Evolutionary conservation across 53 echinoderm and acorn worm species (phyloP), one percentile per base, ranked within the genome.

Genomic region (Actinopyga echinites): DNA sequence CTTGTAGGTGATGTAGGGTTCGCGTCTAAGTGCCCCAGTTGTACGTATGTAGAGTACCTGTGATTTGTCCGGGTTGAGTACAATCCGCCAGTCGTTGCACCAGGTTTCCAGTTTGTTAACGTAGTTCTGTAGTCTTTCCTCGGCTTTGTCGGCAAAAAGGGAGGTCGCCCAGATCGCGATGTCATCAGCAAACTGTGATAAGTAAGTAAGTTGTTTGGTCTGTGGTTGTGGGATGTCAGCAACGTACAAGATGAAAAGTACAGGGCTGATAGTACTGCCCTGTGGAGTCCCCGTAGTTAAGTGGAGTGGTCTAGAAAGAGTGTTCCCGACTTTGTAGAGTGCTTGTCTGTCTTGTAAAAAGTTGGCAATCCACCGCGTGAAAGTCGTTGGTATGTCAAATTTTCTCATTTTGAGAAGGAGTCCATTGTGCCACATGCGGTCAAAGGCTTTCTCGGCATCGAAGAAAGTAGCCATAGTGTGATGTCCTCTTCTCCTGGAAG

Each of bases 11-110:
- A n/a, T n/a, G n/a, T n/a, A n/a, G n/a, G n/a, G n/a, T n/a, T n/a
- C n/a, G n/a, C n/a, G n/a, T n/a, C n/a, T n/a, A n/a, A n/a, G n/a
- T n/a, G n/a, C n/a, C n/a, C n/a, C n/a, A n/a, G n/a, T n/a, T n/a
- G n/a, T n/a, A n/a, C n/a, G n/a, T n/a, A n/a, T n/a, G n/a, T n/a
- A n/a, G n/a, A n/a, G n/a, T n/a, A n/a, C n/a, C n/a, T n/a, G n/a
- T n/a, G n/a, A n/a, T n/a, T n/a, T n/a, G n/a, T n/a, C n/a, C n/a
- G n/a, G n/a, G n/a, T n/a, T n/a, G n/a, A n/a, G n/a, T n/a, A n/a
- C n/a, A 32, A 29, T 69, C n/a, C 69, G 24, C 69, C 69, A 69
- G 34, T 69, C 69, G 31, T 69, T 69, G 69, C 69, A 36, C 17
- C 69, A 36, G 8, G 31, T n/a, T 5, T 34, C 12, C 6, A 62